These are phyloP conservation scores for Neodon shergylaensis DNA, from an alignment of 2,113 vertebrate species.

Conservation along the genomic window DNA sequence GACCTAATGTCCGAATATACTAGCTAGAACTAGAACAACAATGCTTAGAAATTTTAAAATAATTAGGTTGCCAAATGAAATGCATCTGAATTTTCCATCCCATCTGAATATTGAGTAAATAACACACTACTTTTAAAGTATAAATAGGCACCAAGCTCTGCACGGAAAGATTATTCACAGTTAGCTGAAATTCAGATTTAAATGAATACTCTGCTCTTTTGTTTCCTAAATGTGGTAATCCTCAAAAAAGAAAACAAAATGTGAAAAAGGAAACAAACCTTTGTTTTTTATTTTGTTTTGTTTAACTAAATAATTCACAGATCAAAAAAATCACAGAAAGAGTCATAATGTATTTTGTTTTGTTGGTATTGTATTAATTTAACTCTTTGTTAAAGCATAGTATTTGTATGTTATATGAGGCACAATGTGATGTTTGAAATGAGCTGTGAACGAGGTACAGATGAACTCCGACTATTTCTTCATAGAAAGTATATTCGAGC, in stretches of 20 bases:
- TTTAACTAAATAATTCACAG: not conserved
- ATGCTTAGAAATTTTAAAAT: slow-evolving; percentile 2
- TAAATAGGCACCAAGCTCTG: not conserved
- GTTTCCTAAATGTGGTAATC: slow-evolving; percentile 24
- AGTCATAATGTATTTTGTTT: not conserved
- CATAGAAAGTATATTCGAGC: not conserved
- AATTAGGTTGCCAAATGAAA: slow-evolving; percentile 3
- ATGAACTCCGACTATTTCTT: not conserved
- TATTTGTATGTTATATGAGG: not conserved
- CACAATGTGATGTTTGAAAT: not conserved
- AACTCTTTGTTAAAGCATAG: not conserved
- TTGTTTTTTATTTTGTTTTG: not conserved
- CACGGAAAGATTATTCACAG: not conserved
- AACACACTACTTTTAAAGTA: slow-evolving; percentile 22
- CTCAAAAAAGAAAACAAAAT: slow-evolving; percentile 10
- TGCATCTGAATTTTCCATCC: not conserved
- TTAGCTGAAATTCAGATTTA: slow-evolving; percentile 55
- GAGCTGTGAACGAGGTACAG: not conserved
- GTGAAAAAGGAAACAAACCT: not conserved
- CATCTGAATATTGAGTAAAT: slow-evolving; percentile 47
- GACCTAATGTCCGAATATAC: slow-evolving; percentile 16
- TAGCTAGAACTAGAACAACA: not conserved
- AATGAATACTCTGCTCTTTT: not conserved
- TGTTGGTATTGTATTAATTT: not conserved
- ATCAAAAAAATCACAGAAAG: not conserved